Evolutionary conservation across 2,797 vertebrate genomes (phyloP), one percentile per base, ranked within the genome.

Genomic region (Anabas testudineus): DNA sequence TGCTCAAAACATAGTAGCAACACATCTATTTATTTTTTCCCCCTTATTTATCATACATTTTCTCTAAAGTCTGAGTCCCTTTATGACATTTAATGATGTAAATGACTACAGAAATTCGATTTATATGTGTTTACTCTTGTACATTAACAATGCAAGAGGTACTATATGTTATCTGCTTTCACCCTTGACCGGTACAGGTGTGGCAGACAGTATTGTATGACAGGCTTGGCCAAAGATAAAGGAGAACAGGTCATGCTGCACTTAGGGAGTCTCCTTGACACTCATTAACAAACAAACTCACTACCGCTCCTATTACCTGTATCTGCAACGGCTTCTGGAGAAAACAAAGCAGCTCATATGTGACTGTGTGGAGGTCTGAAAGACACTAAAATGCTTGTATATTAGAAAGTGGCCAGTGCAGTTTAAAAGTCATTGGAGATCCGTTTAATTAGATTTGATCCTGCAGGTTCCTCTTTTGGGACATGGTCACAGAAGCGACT

Each of bases 381-480:
- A 80, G 39, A 21, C 55, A 58, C 49, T 49, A 10, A 66, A 75
- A 21, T 36, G 9, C 19, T 36, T 60, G 30, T 55, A 63, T 21
- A 54, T 64, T 39, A 69, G 15, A 9, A 78, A 60, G 53, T 28
- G 36, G 30, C 42, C 22, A 0, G 1, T 19, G 46, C 43, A 58
- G 58, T 78, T 79, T 66, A 68, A 84, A 80, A 60, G 76, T 68
- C 21, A 47, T 24, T 41, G 46, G 74, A 70, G 60, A 83, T 70
- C 62, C 67, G 34, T 69, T 71, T 46, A 71, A 67, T 89, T 76
- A 82, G 74, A 85, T 86, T 67, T 66, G 49, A 82, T 83, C 70
- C 63, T 53, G 74, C 43, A 22, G 16, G 48, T 48, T 43, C 34
- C 52, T 68, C 56, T 81, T 65, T 75, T 71, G 74, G 76, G 58